Percentiles rank a stretch among this genome's conserved stretches.
These are phyloP conservation scores for Bombylius discolor DNA, from an alignment of 2,888 invertebrate genomes.

Conservation along the genomic window DNA sequence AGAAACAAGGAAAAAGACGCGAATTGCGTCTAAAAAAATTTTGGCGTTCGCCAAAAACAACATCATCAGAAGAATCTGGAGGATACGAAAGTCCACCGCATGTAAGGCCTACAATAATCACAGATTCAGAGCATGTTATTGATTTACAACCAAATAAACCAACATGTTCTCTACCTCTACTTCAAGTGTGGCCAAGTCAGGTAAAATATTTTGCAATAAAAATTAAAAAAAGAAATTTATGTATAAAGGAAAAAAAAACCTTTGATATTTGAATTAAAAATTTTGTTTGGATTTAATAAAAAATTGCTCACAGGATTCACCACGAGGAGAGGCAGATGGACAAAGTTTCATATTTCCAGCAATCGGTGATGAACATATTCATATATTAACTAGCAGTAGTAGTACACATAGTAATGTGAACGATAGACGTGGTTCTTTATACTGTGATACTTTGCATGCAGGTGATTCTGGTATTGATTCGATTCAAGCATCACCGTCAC, in stretches of 20 bases:
- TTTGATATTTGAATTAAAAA: not conserved
- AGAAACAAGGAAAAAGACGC: slow-evolving; percentile 40
- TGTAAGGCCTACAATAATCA: no score
- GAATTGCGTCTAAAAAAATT: slow-evolving; percentile 37
- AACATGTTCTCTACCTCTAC: slow-evolving; percentile 43
- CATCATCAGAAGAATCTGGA: slow-evolving; percentile 36
- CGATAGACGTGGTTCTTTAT: slow-evolving; percentile 15
- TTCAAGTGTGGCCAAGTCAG: slow-evolving; percentile 58
- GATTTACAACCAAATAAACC: slow-evolving; percentile 25
- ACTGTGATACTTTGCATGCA: slow-evolving; percentile 40
- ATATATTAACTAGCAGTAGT: slow-evolving; percentile 10
- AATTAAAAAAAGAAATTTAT: not conserved
- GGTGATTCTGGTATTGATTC: slow-evolving; percentile 62
- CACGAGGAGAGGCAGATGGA: slow-evolving; percentile 52
- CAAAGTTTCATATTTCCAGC: slow-evolving; percentile 54
- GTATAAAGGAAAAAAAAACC: no score
- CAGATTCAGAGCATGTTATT: slow-evolving; percentile 11
- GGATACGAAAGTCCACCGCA: slow-evolving; percentile 40
- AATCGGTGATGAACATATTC: slow-evolving; percentile 27
- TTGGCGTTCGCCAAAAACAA: slow-evolving; percentile 37
- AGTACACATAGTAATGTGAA: slow-evolving; percentile 19
- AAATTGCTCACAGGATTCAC: slow-evolving; percentile 41
- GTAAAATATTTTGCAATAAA: slow-evolving; percentile 16
- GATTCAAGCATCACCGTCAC: slow-evolving; percentile 50
- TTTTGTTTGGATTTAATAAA: no score